Percentiles rank a stretch among this genome's conserved stretches.
These are phyloP conservation scores for Spizaetus ornatus DNA, from an alignment of 2,113 vertebrate genomes.

Conservation along the genomic window DNA sequence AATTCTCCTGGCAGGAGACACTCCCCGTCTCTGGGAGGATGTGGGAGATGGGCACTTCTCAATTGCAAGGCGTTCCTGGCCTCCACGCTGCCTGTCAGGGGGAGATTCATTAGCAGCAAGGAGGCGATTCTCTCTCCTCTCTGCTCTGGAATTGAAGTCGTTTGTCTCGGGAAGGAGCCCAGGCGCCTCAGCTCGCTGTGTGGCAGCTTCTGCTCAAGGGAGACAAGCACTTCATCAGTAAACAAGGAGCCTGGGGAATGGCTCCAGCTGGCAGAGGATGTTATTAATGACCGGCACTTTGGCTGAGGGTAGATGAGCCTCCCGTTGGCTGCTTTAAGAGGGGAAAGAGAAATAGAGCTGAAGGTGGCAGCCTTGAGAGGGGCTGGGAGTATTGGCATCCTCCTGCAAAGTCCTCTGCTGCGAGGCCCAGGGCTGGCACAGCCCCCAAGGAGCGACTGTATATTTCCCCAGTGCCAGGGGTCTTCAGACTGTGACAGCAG, in stretches of 20 bases:
- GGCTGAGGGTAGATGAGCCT: background rate
- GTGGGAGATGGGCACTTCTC: background rate
- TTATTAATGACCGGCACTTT: background rate
- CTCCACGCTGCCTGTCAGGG: background rate
- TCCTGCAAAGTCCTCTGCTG: constrained; percentile 4
- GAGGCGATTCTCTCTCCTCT: background rate
- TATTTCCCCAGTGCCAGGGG: background rate
- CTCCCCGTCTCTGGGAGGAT: background rate
- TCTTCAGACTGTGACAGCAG: background rate
- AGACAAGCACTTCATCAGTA: constrained; percentile 30
- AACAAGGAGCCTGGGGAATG: constrained; percentile 49
- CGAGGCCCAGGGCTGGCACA: background rate
- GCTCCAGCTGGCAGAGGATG: constrained; percentile 17
- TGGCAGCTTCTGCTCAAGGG: constrained; percentile 50
- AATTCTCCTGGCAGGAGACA: background rate
- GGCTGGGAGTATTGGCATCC: background rate
- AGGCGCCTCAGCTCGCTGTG: background rate
- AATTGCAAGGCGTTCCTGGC: background rate
- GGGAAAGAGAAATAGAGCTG: background rate
- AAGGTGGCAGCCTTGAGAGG: background rate
- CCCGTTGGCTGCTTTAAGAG: background rate
- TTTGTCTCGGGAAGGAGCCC: constrained; percentile 3
- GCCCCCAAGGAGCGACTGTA: background rate
- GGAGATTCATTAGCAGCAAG: constrained; percentile 17
- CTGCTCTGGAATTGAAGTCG: constrained; percentile 31